These are phyloP conservation scores for Chloroclysta siterata DNA, from an alignment of 2,888 invertebrate genomes.

Conservation along the genomic window DNA sequence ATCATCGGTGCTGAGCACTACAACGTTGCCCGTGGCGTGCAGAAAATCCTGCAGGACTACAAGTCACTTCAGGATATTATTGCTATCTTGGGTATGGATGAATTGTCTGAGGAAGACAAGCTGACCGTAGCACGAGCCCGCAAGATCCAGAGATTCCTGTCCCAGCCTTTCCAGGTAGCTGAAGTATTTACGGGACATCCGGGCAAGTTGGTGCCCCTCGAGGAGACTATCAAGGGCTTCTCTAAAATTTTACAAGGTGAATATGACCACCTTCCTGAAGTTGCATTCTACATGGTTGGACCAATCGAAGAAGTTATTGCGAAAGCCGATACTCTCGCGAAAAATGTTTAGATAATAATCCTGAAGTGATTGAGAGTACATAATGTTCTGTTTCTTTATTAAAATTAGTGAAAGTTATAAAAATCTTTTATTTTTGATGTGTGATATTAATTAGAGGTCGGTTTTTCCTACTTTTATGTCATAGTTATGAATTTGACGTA, in stretches of 20 bases:
- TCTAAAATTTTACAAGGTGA: constrained; percentile 93
- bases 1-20: constrained; percentile 96
- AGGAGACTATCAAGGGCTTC: constrained; percentile 95
- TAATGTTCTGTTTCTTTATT: constrained; percentile 56
- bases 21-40: constrained; percentile 94
- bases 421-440: background rate
- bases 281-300: constrained; percentile 98
- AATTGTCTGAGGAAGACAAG: constrained; percentile 97
- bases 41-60: constrained; percentile 95
- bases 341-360: constrained; percentile 83
- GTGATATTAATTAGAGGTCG: background rate
- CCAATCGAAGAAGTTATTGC: constrained; percentile 94
- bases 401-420: constrained; percentile 51
- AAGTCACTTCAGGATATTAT: constrained; percentile 94
- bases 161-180: constrained; percentile 96
- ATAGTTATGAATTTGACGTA: too few relatives aligned
- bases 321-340: constrained; percentile 92
- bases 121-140: constrained; percentile 96
- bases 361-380: constrained; percentile 49
- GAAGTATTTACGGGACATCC: constrained; percentile 97
- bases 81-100: constrained; percentile 94
- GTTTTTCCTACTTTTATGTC: background rate
- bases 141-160: constrained; percentile 97
- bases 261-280: constrained; percentile 95
- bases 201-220: constrained; percentile 94